A percentile compares a stretch with the other conserved stretches of the same genome.
phyloP scores from a whole-genome alignment of 2,888 invertebrate genomes.

The Tachina fera region DNA sequence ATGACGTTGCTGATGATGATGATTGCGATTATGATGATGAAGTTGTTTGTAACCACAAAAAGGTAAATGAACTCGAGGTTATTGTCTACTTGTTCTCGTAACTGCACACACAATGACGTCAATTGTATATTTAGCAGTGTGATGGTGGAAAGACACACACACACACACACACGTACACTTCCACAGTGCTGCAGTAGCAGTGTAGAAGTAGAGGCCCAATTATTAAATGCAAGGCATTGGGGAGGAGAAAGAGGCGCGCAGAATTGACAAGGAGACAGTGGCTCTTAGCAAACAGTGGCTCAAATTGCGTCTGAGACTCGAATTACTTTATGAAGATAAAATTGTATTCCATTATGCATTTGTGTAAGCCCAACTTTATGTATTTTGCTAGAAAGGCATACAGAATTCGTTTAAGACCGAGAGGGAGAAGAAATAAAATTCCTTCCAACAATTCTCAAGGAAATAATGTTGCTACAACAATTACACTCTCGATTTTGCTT shows the following conservation, averaged over 20 bases:
- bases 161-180: neutral
- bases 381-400: neutral
- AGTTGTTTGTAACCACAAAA: conserved; percentile 62
- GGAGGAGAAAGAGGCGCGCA: neutral
- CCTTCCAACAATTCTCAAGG: neutral
- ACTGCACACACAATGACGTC: conserved; percentile 68
- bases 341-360: too few species aligned
- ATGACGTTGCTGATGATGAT: conserved; percentile 1
- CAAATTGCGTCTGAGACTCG: conserved; percentile 38
- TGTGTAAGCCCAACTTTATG: too few species aligned
- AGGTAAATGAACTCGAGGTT: conserved; percentile 72
- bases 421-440: neutral
- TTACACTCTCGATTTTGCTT: conserved; percentile 58
- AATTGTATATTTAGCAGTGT: conserved; percentile 56
- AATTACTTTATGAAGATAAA: neutral
- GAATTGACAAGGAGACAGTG: neutral
- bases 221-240: neutral
- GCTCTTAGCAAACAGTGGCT: neutral
- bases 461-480: conserved; percentile 2
- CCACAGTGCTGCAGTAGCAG: neutral
- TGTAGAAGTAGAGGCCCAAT: conserved; percentile 2
- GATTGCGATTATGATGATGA: conserved; percentile 32
- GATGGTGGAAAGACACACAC: neutral
- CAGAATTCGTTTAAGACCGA: neutral
- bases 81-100: conserved; percentile 70